A percentile compares a stretch with the other conserved stretches of the same genome.
Evolutionary conservation across 1,140 invertebrate genomes (phyloP).

Genomic region (Drosophila burlai): DNA sequence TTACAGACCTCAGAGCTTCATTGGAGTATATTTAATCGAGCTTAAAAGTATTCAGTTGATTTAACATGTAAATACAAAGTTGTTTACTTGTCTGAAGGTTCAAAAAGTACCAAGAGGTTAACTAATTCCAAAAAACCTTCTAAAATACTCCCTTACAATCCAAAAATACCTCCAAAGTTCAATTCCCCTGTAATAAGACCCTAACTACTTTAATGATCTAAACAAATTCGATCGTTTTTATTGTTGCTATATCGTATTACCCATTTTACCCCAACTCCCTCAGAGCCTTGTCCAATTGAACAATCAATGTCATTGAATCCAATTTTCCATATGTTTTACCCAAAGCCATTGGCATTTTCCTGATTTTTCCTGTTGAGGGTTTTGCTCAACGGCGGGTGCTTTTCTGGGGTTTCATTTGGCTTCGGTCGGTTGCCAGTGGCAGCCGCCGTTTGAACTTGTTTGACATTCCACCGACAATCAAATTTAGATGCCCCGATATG

Average conservation of each 20-base stretch:
- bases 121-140: background rate
- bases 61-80: background rate
- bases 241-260: conserved; percentile 43
- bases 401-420: conserved; percentile 46
- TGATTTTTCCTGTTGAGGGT: conserved; percentile 20
- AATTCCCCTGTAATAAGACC: background rate
- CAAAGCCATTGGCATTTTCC: conserved; percentile 23
- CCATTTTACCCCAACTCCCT: background rate
- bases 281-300: conserved; percentile 16
- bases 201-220: conserved; percentile 32
- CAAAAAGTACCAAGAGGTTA: too few relatives aligned
- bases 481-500: conserved; percentile 56
- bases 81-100: too few relatives aligned
- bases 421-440: conserved; percentile 68
- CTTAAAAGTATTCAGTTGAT: background rate
- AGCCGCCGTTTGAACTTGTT: conserved; percentile 74
- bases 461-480: conserved; percentile 68
- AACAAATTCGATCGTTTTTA: conserved; percentile 30
- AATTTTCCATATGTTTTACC: conserved; percentile 31
- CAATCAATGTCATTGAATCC: conserved; percentile 49
- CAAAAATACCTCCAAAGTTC: background rate
- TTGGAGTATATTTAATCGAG: too few relatives aligned
- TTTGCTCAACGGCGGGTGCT: conserved; percentile 2
- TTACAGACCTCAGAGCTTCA: background rate
- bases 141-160: too few relatives aligned